A percentile compares a stretch with the other conserved stretches of the same genome.
These are phyloP conservation scores for Scaptomyza montana DNA, from an alignment of 1,140 invertebrate species.

Conservation along the genomic window DNA sequence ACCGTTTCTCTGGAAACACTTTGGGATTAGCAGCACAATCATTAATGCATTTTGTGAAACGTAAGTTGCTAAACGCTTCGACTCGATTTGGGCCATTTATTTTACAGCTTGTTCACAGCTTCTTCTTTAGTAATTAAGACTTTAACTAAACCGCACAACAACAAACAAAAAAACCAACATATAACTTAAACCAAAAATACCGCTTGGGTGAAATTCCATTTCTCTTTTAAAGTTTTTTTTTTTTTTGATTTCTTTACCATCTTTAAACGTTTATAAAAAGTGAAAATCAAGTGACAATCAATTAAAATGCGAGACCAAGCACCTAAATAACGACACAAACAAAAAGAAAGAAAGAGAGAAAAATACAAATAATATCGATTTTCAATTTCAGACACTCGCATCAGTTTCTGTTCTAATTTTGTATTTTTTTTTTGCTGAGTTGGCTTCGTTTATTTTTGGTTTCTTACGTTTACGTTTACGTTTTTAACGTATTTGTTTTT, in stretches of 20 bases:
- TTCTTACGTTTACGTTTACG: conserved; percentile 28
- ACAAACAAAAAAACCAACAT: conserved; percentile 11
- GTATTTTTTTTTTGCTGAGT: conserved; percentile 52
- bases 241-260: conserved; percentile 41
- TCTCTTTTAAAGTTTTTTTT: conserved; percentile 73
- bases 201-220: conserved; percentile 81
- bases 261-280: conserved; percentile 68
- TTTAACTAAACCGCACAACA: conserved; percentile 55
- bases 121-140: conserved; percentile 77
- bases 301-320: conserved; percentile 78
- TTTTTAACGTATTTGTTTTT: conserved; percentile 15
- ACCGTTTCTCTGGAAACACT: neutral
- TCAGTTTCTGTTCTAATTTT: conserved; percentile 75
- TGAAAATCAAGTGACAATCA: conserved; percentile 82
- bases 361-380: conserved; percentile 56
- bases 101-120: conserved; percentile 60
- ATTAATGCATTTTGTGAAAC: conserved; percentile 18
- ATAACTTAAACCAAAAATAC: conserved; percentile 32
- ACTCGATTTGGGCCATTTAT: conserved; percentile 75
- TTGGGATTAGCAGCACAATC: conserved; percentile 58
- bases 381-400: conserved; percentile 51
- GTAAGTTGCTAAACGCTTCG: conserved; percentile 66
- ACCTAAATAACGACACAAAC: conserved; percentile 26
- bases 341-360: conserved; percentile 25
- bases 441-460: conserved; percentile 64